Base-by-base conservation (phyloP, 2,113 vertebrate species). In the Empidonax traillii region DNA sequence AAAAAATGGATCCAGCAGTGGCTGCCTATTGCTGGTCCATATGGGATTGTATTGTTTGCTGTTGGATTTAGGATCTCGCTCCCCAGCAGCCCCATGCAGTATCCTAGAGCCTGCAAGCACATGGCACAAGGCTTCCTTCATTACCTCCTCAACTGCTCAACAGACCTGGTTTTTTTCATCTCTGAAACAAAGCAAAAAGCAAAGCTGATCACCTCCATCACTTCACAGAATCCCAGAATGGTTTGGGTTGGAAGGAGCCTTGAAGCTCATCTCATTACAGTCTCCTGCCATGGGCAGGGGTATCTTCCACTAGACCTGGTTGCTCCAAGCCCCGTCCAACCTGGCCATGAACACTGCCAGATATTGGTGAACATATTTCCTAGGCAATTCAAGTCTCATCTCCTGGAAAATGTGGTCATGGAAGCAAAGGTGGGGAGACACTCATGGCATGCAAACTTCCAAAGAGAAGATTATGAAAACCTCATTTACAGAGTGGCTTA, bases 51-150 rank as follows among this genome's bases (percentile, higher is more conserved):
- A 0, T 10, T 47, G 52, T 79, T 80, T 74, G 58, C 62, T 53
- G 27, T 67, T 59, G 65, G 35, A 28, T 77, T 93, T 61, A n/a
- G 83, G 75, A 71, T 67, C 17, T 55, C 1, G 0, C 5, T 39
- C 16, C 43, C n/a, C 55, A 44, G 0, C 0, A 0, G 59, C 49
- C 41, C 63, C 2, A 0, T 33, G 6, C 35, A 35, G 52, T 11
- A 13, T 35, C 52, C 69, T 55, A 28, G 58, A 20, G 37, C 28
- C 51, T 75, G 52, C 24, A 35, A 63, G 59, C 46, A 37, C 33
- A 0, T 9, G 13, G 63, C 58, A 58, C 20, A 14, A 22, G 19
- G 59, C 39, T 89, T 13, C 14, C 28, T 75, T 87, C 41, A 14
- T 43, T 52, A 52, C 39, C n/a, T 28, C 6, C 51, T 61, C 71